These are phyloP conservation scores for Zosterops hypoxanthus DNA, from an alignment of 2,113 vertebrate species.

Conservation along the genomic window DNA sequence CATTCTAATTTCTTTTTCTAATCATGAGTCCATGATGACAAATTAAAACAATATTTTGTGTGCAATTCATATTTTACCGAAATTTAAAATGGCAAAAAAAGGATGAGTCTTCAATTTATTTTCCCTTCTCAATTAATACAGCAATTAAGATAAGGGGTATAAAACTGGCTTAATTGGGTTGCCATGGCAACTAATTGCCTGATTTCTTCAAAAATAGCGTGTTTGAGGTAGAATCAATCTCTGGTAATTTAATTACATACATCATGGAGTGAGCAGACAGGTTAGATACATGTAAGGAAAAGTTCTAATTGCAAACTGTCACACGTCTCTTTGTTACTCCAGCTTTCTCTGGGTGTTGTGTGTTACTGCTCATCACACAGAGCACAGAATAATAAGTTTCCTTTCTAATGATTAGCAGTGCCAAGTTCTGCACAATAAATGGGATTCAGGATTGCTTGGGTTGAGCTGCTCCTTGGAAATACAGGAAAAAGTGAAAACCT, in stretches of 20 bases:
- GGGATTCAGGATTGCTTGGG: neutral
- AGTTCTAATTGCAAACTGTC: neutral
- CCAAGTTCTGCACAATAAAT: neutral
- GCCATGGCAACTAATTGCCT: slow-evolving; percentile 74
- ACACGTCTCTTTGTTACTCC: neutral
- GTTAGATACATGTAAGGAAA: slow-evolving; percentile 19
- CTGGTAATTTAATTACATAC: slow-evolving; percentile 54
- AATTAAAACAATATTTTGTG: slow-evolving; percentile 71
- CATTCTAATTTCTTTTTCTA: slow-evolving; percentile 65
- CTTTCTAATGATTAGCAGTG: neutral
- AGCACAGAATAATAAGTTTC: neutral
- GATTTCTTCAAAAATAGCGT: slow-evolving; percentile 65
- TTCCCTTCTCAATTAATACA: slow-evolving; percentile 70
- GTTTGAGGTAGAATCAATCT: slow-evolving; percentile 69
- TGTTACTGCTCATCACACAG: neutral
- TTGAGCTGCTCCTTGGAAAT: neutral
- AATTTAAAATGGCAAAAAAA: slow-evolving; percentile 61
- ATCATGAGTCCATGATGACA: slow-evolving; percentile 62
- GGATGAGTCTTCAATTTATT: slow-evolving; percentile 66
- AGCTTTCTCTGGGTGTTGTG: neutral
- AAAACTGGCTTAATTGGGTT: slow-evolving; percentile 74
- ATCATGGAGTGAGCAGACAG: slow-evolving; percentile 3
- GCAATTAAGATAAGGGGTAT: slow-evolving; percentile 70
- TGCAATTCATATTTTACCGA: slow-evolving; percentile 68
- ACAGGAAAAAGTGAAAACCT: neutral